These are phyloP conservation scores for Tapirus terrestris DNA, from an alignment of 2,113 vertebrate species.

Conservation along the genomic window DNA sequence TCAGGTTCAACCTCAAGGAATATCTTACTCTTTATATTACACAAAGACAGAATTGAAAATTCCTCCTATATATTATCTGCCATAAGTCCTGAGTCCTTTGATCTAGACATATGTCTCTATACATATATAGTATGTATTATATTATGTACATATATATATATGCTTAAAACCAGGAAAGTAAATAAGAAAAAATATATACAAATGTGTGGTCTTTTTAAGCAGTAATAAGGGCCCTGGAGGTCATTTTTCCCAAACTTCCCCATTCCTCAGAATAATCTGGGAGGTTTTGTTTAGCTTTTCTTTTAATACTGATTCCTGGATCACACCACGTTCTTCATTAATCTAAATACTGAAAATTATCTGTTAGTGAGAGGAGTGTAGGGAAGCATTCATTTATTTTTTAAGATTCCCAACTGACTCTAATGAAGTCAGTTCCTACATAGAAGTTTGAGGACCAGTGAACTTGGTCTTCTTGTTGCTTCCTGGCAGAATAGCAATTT, in stretches of 20 bases:
- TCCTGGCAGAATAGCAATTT: neutral
- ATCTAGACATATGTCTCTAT: neutral
- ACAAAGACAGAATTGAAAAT: neutral
- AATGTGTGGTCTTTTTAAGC: neutral
- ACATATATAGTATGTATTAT: too few species aligned
- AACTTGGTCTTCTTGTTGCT: neutral
- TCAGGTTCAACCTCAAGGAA: neutral
- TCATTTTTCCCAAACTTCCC: neutral
- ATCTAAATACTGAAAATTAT: neutral
- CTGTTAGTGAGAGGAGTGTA: neutral
- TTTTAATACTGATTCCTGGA: conserved; percentile 28
- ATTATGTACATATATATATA: neutral
- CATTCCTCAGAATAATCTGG: neutral
- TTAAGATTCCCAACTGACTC: neutral
- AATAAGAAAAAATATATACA: neutral
- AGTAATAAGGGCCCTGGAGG: conserved; percentile 30
- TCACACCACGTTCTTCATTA: neutral
- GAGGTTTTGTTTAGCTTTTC: neutral
- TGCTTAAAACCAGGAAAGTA: neutral
- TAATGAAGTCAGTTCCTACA: neutral
- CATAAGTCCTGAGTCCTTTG: neutral
- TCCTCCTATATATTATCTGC: neutral
- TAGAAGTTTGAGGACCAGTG: neutral
- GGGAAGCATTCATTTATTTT: neutral
- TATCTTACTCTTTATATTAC: neutral